phyloP scores from a whole-genome alignment of 2,113 vertebrate species.

The Empidonax alnorum region DNA sequence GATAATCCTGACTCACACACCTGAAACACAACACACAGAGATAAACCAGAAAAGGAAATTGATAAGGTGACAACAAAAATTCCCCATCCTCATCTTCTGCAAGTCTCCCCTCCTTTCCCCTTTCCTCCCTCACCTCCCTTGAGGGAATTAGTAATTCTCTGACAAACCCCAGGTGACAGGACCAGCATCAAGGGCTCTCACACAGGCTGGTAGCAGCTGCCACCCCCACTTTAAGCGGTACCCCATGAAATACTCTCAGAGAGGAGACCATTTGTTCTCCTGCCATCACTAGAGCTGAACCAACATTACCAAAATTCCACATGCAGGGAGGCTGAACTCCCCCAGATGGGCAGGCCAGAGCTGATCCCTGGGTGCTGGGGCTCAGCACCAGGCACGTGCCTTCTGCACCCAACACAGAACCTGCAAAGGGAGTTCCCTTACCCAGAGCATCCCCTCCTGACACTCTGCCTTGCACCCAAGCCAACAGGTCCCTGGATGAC shows the following conservation, averaged over 20 bases:
- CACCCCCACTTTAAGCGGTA: background rate
- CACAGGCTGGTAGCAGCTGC: background rate
- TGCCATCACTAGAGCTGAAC: background rate
- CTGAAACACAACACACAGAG: constrained; percentile 13
- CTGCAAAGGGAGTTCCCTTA: background rate
- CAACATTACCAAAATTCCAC: background rate
- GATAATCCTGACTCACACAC: background rate
- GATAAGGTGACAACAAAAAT: background rate
- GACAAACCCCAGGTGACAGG: background rate
- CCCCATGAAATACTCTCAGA: background rate
- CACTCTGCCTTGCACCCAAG: background rate
- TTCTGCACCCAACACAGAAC: fast-evolving
- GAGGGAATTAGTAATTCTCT: background rate
- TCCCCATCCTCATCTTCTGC: background rate
- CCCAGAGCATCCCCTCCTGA: background rate
- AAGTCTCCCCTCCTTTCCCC: background rate
- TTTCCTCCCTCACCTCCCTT: background rate
- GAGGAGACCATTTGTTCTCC: background rate
- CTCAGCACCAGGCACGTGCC: fast-evolving
- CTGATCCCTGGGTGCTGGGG: background rate
- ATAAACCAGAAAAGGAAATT: background rate
- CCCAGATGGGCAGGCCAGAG: fast-evolving
- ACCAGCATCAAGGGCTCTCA: background rate
- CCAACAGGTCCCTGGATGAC: background rate
- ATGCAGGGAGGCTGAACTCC: background rate